phyloP scores from a whole-genome alignment of 2,797 vertebrate species.

The Natrix natrix region DNA sequence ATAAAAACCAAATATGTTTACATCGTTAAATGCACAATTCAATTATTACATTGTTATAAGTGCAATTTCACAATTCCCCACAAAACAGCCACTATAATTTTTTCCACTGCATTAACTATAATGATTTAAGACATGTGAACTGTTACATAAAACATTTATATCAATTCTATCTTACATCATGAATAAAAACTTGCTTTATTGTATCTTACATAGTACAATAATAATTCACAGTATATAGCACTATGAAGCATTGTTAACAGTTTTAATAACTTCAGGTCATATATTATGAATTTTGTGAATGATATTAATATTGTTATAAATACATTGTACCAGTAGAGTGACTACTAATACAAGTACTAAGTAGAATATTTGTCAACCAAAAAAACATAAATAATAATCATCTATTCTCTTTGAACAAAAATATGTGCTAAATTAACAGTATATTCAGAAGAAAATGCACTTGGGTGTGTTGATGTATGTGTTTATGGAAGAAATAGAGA shows the following conservation, averaged over 20 bases:
- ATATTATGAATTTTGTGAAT: constrained; percentile 35
- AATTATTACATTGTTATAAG: constrained; percentile 33
- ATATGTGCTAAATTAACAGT: background rate
- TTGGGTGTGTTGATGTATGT: background rate
- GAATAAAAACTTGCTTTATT: constrained; percentile 44
- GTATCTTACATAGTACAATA: constrained; percentile 43
- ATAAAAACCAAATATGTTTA: constrained; percentile 36
- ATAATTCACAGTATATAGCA: constrained; percentile 55
- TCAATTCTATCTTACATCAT: background rate
- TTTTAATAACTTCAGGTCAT: constrained; percentile 56
- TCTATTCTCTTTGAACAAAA: background rate
- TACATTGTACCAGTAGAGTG: background rate
- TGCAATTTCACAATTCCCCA: constrained; percentile 37
- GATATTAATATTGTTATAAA: background rate
- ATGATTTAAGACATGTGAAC: background rate
- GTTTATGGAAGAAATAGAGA: background rate
- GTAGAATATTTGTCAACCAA: background rate
- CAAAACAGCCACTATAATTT: constrained; percentile 29
- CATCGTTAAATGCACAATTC: background rate
- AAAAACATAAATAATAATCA: background rate
- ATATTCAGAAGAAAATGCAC: background rate
- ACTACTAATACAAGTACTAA: background rate
- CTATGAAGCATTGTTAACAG: constrained; percentile 46
- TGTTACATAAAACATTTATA: background rate
- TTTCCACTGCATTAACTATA: constrained; percentile 37